Percentiles rank a stretch among this genome's conserved stretches.
These are phyloP conservation scores for Pipra filicauda DNA, from an alignment of 2,113 vertebrate genomes.

Conservation along the genomic window DNA sequence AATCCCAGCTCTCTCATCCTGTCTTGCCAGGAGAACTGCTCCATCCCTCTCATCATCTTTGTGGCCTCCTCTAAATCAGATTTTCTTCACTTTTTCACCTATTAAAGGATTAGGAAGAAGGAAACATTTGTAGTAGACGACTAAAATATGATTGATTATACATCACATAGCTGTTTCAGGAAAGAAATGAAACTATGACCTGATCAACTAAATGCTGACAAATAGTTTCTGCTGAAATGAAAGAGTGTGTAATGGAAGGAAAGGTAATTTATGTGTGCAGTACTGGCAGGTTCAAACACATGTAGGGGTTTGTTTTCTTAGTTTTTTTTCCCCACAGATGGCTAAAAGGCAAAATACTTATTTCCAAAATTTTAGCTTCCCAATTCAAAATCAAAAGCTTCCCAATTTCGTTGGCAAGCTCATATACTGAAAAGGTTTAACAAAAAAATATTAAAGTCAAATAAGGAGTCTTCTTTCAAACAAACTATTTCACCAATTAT, in stretches of 20 bases:
- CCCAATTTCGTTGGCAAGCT: neutral
- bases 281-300: neutral
- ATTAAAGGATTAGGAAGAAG: neutral
- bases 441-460: neutral
- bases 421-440: neutral
- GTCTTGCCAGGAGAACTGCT: accelerated
- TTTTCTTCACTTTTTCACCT: neutral
- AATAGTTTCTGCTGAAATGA: neutral
- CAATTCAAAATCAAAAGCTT: neutral
- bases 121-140: neutral
- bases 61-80: neutral
- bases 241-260: neutral
- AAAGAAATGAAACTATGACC: neutral
- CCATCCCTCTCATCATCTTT: neutral
- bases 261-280: neutral
- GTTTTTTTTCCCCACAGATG: neutral
- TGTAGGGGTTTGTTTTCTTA: neutral
- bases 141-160: neutral
- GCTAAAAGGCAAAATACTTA: neutral
- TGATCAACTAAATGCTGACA: neutral
- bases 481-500: neutral
- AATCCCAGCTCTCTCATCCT: neutral
- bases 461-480: neutral
- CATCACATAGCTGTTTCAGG: neutral
- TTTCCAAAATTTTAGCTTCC: neutral